These are phyloP conservation scores for Leiothrix lutea DNA, from an alignment of 2,113 vertebrate species.

Conservation along the genomic window DNA sequence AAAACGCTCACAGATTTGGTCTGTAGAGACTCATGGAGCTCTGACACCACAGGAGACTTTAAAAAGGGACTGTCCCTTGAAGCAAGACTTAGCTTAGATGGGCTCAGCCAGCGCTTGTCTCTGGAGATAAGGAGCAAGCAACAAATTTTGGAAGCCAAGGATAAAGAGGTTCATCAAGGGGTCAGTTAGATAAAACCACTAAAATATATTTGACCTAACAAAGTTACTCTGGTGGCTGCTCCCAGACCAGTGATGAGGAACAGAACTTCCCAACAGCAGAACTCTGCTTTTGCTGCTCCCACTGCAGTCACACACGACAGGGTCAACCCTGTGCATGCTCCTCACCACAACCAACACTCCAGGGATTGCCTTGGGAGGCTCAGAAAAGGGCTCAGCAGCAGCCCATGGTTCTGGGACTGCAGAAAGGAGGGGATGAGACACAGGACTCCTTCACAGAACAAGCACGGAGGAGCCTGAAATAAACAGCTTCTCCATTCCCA, in stretches of 20 bases:
- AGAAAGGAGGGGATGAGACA: background rate
- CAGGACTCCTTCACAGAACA: background rate
- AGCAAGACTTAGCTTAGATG: background rate
- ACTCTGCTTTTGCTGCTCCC: background rate
- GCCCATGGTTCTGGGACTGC: background rate
- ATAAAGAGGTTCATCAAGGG: background rate
- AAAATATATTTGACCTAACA: background rate
- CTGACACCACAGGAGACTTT: background rate
- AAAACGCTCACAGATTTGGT: background rate
- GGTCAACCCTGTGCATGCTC: rapidly evolving
- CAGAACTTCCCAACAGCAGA: background rate
- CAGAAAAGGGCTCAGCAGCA: background rate
- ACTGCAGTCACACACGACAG: rapidly evolving
- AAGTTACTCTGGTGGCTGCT: background rate
- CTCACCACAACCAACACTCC: background rate
- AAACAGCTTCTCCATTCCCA: background rate
- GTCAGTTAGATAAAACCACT: background rate
- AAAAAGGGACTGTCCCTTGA: background rate
- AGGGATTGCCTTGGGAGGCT: background rate
- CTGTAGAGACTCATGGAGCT: background rate
- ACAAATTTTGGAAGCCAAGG: background rate
- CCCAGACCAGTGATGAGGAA: background rate
- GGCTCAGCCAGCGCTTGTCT: background rate
- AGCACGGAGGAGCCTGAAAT: rapidly evolving
- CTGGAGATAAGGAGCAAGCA: background rate